Evolutionary conservation across 2,797 vertebrate species (phyloP), one percentile per base, ranked within the genome.

Genomic region (Cossypha dichroa): DNA sequence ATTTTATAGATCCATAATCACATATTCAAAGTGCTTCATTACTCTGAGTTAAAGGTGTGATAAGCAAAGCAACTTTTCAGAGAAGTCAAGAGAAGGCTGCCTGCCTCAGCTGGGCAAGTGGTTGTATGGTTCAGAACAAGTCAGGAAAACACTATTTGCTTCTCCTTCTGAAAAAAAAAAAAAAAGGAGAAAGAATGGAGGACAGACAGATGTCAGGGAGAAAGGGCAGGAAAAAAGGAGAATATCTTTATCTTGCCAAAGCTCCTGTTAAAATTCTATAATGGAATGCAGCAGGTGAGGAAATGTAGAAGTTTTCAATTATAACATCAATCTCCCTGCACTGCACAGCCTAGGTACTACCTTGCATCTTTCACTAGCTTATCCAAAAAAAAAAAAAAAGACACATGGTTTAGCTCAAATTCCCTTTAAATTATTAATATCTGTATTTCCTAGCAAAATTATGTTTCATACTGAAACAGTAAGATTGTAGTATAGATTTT

Each of bases 31-130:
- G 69, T 55, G 20, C 63, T 74, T 49, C n/a, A 13, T 88, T 80
- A 43, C 26, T 56, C 41, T 90, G 76, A 89, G 83, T 93, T 79
- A 68, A 92, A 94, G 54, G 85, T 85, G 31, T 89, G 59, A 41
- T 74, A 78, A 76, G 69, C 63, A 91, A 52, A 58, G 49, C 55
- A 62, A 34, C 38, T 56, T 87, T 64, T 22, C 20, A 18, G 1
- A 49, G 46, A 80, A 87, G 58, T 69, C 33, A 40, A 15, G 54
- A 67, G 49, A 74, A 54, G 19, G 40, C 23, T 89, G 66, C 41
- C 15, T 46, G 14, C 46, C 36, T 33, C 5, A 5, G 19, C 63
- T 78, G 62, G 14, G 14, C 26, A 46, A 62, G 56, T 20, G 51
- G 34, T 28, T 77, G 3, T n/a, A n/a, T 66, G 81, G 25, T 26